phyloP scores from a whole-genome alignment of 2,888 invertebrate genomes.

The Epiblema foenella region DNA sequence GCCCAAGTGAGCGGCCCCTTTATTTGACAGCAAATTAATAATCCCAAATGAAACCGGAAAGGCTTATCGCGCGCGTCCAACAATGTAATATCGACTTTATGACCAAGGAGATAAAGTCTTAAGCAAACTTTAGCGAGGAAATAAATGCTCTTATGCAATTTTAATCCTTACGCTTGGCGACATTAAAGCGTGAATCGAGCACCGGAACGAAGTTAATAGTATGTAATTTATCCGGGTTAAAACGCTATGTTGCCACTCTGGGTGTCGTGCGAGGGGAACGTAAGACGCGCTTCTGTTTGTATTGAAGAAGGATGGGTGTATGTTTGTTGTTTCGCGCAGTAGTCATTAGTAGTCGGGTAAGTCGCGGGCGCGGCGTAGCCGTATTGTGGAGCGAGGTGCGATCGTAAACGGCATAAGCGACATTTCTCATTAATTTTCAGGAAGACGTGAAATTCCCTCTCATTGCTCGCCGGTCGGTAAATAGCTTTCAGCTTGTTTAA shows the following conservation, averaged over 20 bases:
- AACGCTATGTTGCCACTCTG: conserved; percentile 80
- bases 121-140: conserved; percentile 67
- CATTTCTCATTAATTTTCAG: conserved; percentile 82
- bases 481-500: conserved; percentile 71
- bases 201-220: conserved; percentile 81
- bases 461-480: conserved; percentile 71
- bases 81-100: conserved; percentile 76
- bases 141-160: conserved; percentile 74
- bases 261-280: conserved; percentile 71
- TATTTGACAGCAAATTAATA: conserved; percentile 86
- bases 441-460: conserved; percentile 76
- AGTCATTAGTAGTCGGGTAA: conserved; percentile 74
- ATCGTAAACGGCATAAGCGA: conserved; percentile 77
- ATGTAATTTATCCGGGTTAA: conserved; percentile 83
- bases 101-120: conserved; percentile 71
- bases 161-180: conserved; percentile 77
- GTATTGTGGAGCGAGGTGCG: conserved; percentile 75
- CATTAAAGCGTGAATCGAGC: conserved; percentile 82
- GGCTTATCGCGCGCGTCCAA: conserved; percentile 67
- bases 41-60: conserved; percentile 72
- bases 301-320: conserved; percentile 66
- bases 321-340: conserved; percentile 69
- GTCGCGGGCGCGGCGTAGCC: conserved; percentile 69
- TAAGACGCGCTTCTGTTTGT: conserved; percentile 47
- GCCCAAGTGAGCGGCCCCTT: conserved; percentile 84